Base-by-base conservation (phyloP, 2,888 invertebrate species). In the Stenichneumon culpator region DNA sequence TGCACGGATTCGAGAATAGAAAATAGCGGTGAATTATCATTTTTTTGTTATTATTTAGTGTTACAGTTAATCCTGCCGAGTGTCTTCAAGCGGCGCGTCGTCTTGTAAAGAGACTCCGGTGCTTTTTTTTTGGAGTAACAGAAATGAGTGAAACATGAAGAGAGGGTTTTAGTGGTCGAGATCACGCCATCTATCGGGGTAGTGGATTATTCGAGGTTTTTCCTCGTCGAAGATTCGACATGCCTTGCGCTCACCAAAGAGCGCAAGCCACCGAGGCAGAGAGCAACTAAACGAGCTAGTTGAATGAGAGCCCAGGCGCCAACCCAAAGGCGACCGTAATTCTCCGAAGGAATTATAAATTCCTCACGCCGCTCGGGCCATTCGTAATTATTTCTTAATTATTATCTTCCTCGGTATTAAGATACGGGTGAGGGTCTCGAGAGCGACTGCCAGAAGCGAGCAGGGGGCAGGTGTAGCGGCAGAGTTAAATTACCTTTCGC, bases 351-450 rank as follows among this genome's bases (percentile, higher is more conserved):
- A 82, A 84, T 84, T 84, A 84, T 84, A 82, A 82, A 84, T 84
- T 84, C 82, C 84, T 82, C 82, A 79, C 84, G 78, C 78, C 74
- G 78, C 81, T 81, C 63, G 84, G 69, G 78, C 82, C 69, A 79
- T 84, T 84, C 82, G 82, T 84, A 84, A 84, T 84, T 84, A 82
- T 84, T 84, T 84, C 84, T 84, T 84, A 84, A 84, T 84, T 84
- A 84, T 84, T 84, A 84, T 82, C 81, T 82, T 73, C 52, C 74
- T 63, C 74, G 52, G 77, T 82, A 78, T 84, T 84, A 82, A 82
- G 78, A 84, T 82, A 82, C 72, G 72, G 32, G 67, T 28, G 69
- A 32, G 69, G 73, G 68, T 78, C 63, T 69, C 69, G 32, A 47
- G 32, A 65, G 80, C 83, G 44, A 47, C 36, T n/a, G 47, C 65